Base-by-base conservation (phyloP, 2,888 invertebrate species). In the Cordilura impudica region DNA sequence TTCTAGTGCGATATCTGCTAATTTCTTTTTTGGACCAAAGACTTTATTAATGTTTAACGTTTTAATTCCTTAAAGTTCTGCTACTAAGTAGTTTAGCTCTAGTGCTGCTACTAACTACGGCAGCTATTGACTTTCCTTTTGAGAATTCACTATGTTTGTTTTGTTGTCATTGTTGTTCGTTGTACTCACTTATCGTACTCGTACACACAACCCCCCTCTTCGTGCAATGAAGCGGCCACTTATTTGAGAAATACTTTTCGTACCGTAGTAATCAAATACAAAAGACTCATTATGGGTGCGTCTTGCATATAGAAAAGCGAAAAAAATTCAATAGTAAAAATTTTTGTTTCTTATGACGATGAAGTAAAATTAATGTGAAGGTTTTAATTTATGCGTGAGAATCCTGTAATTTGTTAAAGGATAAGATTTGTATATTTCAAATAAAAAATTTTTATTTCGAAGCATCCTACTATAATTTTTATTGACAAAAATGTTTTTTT, bases 271-370 rank as follows among this genome's bases (percentile, higher is more conserved):
- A 31, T 35, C 53, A 31, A 26, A 53, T 66, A 70, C 74, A 66
- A 70, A 74, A 65, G 74, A 47, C 58, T 74, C 65, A 66, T 78
- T 70, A 70, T 69, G 56, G 66, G 66, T 72, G 60, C 54, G 61
- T 61, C 54, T 29, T 31, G 35, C 35, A 39, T 39, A n/a, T n/a
- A 39, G n/a, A 39, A 35, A 10, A 19, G 14, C 45, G n/a, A n/a
- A 6, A 12, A 39, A 39, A 39, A 39, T 12, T n/a, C 12, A 39
- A 39, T 35, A n/a, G n/a, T n/a, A n/a, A 26, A 26, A 26, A 26
- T 26, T 6, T 6, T 26, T 26, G 6, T 6, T 39, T 39, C n/a
- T n/a, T n/a, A n/a, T n/a, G 2, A 39, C n/a, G n/a, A 31, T 19
- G 29, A 51, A 58, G 8, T 53, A 8, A 6, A 43, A 51, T 35